phyloP scores from a whole-genome alignment of 2,888 invertebrate genomes.

The Drepanosiphum platanoidis region DNA sequence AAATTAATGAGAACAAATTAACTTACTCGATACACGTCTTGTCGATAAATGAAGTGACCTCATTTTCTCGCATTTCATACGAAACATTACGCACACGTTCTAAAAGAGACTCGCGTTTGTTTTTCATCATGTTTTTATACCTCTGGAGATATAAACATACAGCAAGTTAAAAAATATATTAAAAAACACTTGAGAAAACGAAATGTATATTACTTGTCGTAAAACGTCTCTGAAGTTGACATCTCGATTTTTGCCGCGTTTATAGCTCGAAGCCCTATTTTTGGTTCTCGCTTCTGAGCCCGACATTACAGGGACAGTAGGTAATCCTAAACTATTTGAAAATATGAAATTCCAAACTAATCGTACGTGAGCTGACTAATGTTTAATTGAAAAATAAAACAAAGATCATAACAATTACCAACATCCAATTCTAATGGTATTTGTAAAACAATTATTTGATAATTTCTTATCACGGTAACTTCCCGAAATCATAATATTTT shows the following conservation, averaged over 20 bases:
- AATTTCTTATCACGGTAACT: too few species aligned
- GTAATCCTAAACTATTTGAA: too few species aligned
- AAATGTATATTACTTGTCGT: slow-evolving; percentile 28
- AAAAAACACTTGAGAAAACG: too few species aligned
- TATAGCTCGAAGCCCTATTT: slow-evolving; percentile 26
- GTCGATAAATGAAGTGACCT: slow-evolving; percentile 51
- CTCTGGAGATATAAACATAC: not conserved
- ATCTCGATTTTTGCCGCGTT: slow-evolving; percentile 35
- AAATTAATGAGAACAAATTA: not conserved
- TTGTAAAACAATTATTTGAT: too few species aligned
- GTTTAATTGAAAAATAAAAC: too few species aligned
- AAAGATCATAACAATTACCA: too few species aligned
- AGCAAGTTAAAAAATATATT: too few species aligned
- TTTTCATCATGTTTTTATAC: slow-evolving; percentile 36
- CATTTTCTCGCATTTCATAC: slow-evolving; percentile 50
- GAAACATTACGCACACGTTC: slow-evolving; percentile 48
- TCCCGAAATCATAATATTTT: too few species aligned
- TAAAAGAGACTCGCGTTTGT: slow-evolving; percentile 53
- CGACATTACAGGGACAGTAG: slow-evolving; percentile 11
- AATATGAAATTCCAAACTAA: not conserved
- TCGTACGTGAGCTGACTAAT: not conserved
- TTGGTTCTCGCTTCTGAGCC: slow-evolving; percentile 20
- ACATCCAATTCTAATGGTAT: too few species aligned
- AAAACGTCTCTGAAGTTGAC: slow-evolving; percentile 43
- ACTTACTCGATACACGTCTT: slow-evolving; percentile 52